Conservation (phyloP, 2,888 invertebrate species). For the Galeopsomyia nigrocyanea region DNA sequence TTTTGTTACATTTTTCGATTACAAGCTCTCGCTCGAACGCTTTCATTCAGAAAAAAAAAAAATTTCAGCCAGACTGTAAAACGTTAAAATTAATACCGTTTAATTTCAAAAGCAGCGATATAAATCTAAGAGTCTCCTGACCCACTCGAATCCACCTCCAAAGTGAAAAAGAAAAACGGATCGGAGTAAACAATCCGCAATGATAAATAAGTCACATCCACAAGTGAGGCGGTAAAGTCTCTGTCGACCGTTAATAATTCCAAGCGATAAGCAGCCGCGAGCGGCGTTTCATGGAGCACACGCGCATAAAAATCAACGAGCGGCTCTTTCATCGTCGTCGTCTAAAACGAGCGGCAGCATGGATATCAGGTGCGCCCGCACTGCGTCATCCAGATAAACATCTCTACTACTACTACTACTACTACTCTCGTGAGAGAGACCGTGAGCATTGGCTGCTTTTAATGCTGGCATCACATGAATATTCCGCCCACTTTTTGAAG, state of each 20-base stretch:
- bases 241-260: conserved; percentile 17
- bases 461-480: conserved; percentile 53
- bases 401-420: conserved; percentile 50
- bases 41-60: no score
- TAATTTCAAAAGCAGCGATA: no score
- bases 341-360: conserved; percentile 61
- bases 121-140: no score
- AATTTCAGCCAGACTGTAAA: no score
- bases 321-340: conserved; percentile 43
- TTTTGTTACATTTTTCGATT: no score
- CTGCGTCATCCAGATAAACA: conserved; percentile 67
- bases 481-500: conserved; percentile 61
- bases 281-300: neutral
- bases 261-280: conserved; percentile 17
- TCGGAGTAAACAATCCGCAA: conserved; percentile 16
- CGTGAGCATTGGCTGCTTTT: conserved; percentile 37
- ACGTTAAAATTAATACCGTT: no score
- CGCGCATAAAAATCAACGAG: conserved; percentile 16
- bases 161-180: no score
- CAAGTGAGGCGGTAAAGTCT: no score
- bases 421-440: conserved; percentile 32
- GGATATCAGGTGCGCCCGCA: conserved; percentile 66
- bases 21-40: no score
- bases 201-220: conserved; percentile 14
- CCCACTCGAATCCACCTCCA: no score